Percentiles rank a stretch among this genome's conserved stretches.
These are phyloP conservation scores for Galerucella nymphaeae DNA, from an alignment of 2,888 invertebrate species.

Conservation along the genomic window DNA sequence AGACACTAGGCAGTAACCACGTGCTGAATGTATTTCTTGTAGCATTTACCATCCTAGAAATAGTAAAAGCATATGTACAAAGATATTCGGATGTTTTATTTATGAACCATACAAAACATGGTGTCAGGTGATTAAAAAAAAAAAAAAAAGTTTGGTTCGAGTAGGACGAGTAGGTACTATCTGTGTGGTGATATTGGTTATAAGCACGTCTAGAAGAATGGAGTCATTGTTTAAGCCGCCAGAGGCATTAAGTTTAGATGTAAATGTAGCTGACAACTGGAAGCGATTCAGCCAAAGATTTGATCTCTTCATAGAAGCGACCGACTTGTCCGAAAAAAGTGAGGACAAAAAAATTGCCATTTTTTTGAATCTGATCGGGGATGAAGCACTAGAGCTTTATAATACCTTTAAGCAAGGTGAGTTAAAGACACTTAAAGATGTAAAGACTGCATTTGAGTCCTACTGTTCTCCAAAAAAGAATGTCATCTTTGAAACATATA, in stretches of 20 bases:
- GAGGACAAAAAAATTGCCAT: slow-evolving; percentile 10
- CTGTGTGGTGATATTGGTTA: too few species aligned
- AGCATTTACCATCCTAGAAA: too few species aligned
- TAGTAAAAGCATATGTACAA: too few species aligned
- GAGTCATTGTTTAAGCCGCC: background rate
- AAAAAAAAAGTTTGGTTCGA: too few species aligned
- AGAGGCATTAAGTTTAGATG: background rate
- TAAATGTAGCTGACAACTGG: slow-evolving; percentile 5
- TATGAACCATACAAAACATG: too few species aligned
- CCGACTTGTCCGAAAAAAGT: background rate
- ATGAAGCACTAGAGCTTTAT: slow-evolving; percentile 9
- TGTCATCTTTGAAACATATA: background rate
- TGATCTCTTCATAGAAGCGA: background rate
- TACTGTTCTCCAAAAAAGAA: too few species aligned
- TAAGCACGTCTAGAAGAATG: background rate
- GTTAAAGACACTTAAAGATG: background rate
- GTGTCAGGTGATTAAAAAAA: too few species aligned
- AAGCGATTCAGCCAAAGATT: background rate
- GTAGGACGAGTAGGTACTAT: too few species aligned
- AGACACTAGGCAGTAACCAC: too few species aligned
- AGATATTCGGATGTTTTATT: too few species aligned
- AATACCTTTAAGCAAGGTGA: background rate
- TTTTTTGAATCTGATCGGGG: slow-evolving; percentile 3
- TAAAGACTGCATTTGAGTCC: background rate
- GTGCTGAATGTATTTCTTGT: too few species aligned